These are phyloP conservation scores for Coranthus polyacanthus DNA, from an alignment of 2,797 vertebrate genomes.

Conservation along the genomic window DNA sequence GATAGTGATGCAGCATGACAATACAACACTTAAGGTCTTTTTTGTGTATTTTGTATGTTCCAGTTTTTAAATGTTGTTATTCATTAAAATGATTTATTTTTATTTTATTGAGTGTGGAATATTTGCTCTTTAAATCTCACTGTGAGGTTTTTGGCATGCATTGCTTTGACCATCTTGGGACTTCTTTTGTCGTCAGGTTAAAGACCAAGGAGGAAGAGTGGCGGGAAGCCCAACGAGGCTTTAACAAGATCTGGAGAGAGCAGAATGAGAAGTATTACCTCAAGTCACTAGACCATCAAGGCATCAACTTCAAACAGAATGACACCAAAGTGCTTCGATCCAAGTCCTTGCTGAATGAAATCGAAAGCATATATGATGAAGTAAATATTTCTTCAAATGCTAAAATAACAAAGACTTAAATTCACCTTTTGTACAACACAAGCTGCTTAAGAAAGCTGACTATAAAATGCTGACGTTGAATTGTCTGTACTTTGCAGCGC, in stretches of 20 bases:
- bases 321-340: constrained; percentile 99
- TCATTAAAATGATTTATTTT: no score
- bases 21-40: no score
- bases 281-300: constrained; percentile 99
- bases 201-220: constrained; percentile 99
- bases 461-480: background rate
- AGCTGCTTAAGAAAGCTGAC: background rate
- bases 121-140: background rate
- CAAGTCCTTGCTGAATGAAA: constrained; percentile 97
- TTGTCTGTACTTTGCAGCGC: constrained; percentile 80
- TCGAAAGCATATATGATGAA: constrained; percentile 98
- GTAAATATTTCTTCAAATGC: constrained; percentile 71
- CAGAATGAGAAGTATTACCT: constrained; percentile 99
- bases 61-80: background rate
- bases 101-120: no score
- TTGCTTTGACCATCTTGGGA: constrained; percentile 13
- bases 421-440: background rate
- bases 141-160: background rate
- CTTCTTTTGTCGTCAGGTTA: constrained; percentile 84
- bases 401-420: background rate
- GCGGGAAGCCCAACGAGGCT: constrained; percentile 98
- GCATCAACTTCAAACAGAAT: constrained; percentile 99
- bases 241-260: constrained; percentile 99
- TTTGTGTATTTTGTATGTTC: background rate
- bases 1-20: no score